Conservation (phyloP, 2,888 invertebrate species). For the Lycia hirtaria region DNA sequence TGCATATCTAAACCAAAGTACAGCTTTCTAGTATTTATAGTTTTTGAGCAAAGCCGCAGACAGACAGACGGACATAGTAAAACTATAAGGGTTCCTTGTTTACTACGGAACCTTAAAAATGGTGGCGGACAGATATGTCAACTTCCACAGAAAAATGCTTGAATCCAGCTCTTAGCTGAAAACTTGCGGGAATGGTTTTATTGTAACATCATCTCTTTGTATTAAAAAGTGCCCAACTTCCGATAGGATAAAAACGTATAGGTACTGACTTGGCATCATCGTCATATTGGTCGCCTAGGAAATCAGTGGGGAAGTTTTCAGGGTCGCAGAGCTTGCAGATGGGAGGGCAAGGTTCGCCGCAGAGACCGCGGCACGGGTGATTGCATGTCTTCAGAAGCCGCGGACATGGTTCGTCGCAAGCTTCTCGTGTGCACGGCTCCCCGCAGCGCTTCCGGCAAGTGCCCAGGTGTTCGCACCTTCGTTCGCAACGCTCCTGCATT, state of each 20-base stretch:
- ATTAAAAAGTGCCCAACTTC: too few relatives aligned
- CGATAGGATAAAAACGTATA: background rate
- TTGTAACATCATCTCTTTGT: too few relatives aligned
- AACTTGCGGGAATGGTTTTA: too few relatives aligned
- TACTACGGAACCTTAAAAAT: too few relatives aligned
- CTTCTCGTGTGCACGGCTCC: slow-evolving; percentile 86
- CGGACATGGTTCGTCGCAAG: slow-evolving; percentile 81
- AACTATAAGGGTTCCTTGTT: too few relatives aligned
- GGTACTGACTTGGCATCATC: slow-evolving; percentile 74
- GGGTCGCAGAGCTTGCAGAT: slow-evolving; percentile 85
- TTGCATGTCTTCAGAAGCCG: slow-evolving; percentile 76
- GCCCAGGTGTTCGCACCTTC: slow-evolving; percentile 77
- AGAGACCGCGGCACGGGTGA: slow-evolving; percentile 89
- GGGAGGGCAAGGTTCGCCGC: slow-evolving; percentile 89
- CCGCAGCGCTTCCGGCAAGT: slow-evolving; percentile 76
- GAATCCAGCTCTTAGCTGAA: too few relatives aligned
- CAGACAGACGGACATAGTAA: too few relatives aligned
- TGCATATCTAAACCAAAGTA: too few relatives aligned
- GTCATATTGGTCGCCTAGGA: slow-evolving; percentile 70
- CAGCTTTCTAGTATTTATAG: too few relatives aligned
- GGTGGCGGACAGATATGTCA: too few relatives aligned
- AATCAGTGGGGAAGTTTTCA: slow-evolving; percentile 73
- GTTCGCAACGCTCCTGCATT: slow-evolving; percentile 68
- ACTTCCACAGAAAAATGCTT: too few relatives aligned
- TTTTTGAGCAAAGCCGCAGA: too few relatives aligned